Evolutionary conservation across 2,113 vertebrate species (phyloP).

Genomic region (Amazona guildingii): DNA sequence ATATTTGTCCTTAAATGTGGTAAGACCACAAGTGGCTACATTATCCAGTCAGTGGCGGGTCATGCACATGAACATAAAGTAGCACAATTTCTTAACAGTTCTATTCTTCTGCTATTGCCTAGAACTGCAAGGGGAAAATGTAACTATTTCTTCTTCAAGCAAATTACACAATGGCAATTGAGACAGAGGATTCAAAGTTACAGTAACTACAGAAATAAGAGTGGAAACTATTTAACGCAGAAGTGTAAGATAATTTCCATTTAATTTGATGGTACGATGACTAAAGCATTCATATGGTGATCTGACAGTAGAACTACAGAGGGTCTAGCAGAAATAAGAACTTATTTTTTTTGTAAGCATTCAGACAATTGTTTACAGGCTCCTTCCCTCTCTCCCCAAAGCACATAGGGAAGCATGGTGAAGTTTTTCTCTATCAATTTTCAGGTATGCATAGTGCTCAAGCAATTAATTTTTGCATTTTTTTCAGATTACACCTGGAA

Average conservation of each 20-base stretch:
- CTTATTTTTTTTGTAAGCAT: background rate
- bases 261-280: background rate
- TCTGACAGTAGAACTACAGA: background rate
- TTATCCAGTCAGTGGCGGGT: background rate
- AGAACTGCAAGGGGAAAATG: background rate
- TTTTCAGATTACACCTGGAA: conserved; percentile 92
- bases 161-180: background rate
- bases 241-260: background rate
- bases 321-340: background rate
- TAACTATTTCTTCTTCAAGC: background rate
- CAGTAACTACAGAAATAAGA: background rate
- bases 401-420: background rate
- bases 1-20: background rate
- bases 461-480: background rate
- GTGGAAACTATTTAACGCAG: background rate
- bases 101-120: background rate
- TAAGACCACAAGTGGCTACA: background rate
- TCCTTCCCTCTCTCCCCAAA: background rate
- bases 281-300: background rate
- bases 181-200: background rate
- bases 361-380: background rate
- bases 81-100: background rate
- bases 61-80: background rate
- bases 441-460: background rate
- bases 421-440: background rate